phyloP scores from a whole-genome alignment of 2,113 vertebrate genomes.

The Bujurquina vittata region DNA sequence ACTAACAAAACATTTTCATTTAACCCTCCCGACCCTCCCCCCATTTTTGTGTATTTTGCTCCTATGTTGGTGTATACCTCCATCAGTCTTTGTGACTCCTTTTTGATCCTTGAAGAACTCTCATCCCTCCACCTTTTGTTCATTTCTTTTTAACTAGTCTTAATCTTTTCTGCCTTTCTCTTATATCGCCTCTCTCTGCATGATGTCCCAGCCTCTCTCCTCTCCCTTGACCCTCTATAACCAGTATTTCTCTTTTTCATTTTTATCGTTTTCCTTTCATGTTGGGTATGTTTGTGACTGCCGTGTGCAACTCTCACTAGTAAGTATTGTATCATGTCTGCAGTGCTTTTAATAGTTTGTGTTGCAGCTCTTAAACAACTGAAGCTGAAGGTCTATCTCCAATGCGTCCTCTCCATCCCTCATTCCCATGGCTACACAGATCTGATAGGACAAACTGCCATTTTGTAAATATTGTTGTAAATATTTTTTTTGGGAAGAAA shows the following conservation, averaged over 20 bases:
- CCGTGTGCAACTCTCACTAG: conserved; percentile 67
- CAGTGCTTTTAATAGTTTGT: conserved; percentile 65
- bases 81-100: conserved; percentile 58
- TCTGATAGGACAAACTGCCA: conserved; percentile 66
- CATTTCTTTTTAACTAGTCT: neutral
- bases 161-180: conserved; percentile 17
- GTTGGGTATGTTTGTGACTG: conserved; percentile 62
- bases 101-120: conserved; percentile 25
- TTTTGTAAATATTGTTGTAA: conserved; percentile 76
- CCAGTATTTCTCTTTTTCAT: conserved; percentile 43
- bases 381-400: conserved; percentile 64
- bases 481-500: conserved; percentile 59
- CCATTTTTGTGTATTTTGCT: conserved; percentile 55
- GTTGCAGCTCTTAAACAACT: conserved; percentile 74
- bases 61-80: conserved; percentile 48
- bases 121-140: neutral
- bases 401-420: conserved; percentile 10
- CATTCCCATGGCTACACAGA: conserved; percentile 39
- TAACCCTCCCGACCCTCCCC: conserved; percentile 11
- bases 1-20: conserved; percentile 52
- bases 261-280: conserved; percentile 21
- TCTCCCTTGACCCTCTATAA: conserved; percentile 16
- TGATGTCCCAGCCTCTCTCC: conserved; percentile 20
- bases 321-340: conserved; percentile 74
- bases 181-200: conserved; percentile 28